Percentiles rank a stretch among this genome's conserved stretches.
Conservation (phyloP, 2,888 invertebrate species). For the Ophioninae sp. region DNA sequence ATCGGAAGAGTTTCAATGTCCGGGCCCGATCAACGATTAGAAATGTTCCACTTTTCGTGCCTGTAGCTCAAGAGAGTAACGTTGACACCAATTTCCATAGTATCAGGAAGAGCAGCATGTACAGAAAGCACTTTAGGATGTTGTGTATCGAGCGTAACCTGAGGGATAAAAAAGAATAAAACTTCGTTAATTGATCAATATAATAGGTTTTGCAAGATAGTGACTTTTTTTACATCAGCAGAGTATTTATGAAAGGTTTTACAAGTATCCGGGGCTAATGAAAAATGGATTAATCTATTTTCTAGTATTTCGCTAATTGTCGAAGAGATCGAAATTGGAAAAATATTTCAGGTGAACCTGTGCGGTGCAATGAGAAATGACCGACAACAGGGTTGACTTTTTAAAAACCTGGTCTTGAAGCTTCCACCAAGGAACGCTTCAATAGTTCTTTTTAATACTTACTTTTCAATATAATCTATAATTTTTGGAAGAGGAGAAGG, state of each 20-base stretch:
- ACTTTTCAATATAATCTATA: too few species aligned
- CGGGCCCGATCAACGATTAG: background rate
- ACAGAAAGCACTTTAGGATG: slow-evolving; percentile 78
- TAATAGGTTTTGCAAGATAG: background rate
- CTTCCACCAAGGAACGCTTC: too few species aligned
- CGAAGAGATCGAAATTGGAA: background rate
- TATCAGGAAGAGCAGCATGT: slow-evolving; percentile 78
- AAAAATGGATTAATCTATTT: background rate
- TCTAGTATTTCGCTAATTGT: background rate
- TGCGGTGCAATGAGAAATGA: background rate
- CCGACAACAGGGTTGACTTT: background rate
- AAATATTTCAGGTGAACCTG: background rate
- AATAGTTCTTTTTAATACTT: too few species aligned
- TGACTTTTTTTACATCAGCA: background rate
- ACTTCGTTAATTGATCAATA: background rate
- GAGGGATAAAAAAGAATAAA: slow-evolving; percentile 75
- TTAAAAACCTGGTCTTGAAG: background rate
- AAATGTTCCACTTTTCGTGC: background rate
- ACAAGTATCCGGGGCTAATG: background rate
- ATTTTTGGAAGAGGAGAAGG: too few species aligned
- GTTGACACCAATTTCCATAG: slow-evolving; percentile 80
- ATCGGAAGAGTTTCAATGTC: background rate
- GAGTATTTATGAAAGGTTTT: background rate
- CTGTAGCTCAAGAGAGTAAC: slow-evolving; percentile 68
- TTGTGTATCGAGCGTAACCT: slow-evolving; percentile 83